A percentile compares a stretch with the other conserved stretches of the same genome.
Conservation (phyloP, 1,140 invertebrate genomes). For the Zaprionus africanus region DNA sequence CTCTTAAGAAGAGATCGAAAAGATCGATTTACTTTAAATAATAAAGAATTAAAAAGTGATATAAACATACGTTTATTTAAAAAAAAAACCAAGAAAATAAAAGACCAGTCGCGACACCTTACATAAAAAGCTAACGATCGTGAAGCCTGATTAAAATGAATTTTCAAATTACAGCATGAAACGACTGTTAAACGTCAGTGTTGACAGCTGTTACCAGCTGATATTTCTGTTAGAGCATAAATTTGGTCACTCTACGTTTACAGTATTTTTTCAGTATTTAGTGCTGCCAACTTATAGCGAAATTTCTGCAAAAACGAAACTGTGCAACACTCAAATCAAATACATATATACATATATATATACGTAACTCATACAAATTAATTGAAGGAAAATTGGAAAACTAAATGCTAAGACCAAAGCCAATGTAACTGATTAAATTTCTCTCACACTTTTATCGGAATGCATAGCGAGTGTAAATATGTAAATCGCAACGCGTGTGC, state of each 20-base stretch:
- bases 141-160: background rate
- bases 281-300: slow-evolving; percentile 38
- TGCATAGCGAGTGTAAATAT: slow-evolving; percentile 48
- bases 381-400: slow-evolving; percentile 66
- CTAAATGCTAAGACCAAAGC: slow-evolving; percentile 33
- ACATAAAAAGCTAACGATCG: background rate
- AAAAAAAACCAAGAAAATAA: too few relatives aligned
- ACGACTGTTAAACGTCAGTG: slow-evolving; percentile 11
- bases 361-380: slow-evolving; percentile 64
- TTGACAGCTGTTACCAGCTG: slow-evolving; percentile 16
- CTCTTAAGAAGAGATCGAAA: background rate
- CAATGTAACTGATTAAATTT: slow-evolving; percentile 26
- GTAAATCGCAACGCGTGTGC: slow-evolving; percentile 64
- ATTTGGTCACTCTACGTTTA: background rate
- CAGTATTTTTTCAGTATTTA: slow-evolving; percentile 19
- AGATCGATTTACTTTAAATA: background rate
- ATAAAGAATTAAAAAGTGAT: background rate
- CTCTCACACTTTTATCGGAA: slow-evolving; percentile 31
- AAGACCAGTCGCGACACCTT: background rate
- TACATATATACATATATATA: slow-evolving; percentile 49
- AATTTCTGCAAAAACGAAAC: slow-evolving; percentile 34
- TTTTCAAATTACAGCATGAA: slow-evolving; percentile 15
- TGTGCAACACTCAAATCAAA: slow-evolving; percentile 39
- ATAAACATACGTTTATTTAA: too few relatives aligned
- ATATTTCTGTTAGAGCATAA: slow-evolving; percentile 7